Percentiles rank a stretch among this genome's conserved stretches.
Evolutionary conservation across 2,888 invertebrate genomes (phyloP).

Genomic region (Cephus rjabovi): DNA sequence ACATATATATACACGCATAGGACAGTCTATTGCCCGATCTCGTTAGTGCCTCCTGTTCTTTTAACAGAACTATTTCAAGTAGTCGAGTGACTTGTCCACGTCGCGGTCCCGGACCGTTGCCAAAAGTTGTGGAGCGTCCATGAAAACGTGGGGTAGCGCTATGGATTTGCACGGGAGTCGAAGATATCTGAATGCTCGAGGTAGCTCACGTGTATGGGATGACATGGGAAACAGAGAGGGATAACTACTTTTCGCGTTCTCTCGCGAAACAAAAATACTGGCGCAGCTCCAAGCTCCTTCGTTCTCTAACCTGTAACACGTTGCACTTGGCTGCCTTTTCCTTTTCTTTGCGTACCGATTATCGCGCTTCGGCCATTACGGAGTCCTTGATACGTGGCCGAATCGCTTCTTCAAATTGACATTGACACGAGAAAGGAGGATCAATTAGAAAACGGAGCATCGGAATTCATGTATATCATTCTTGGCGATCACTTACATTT

Average conservation of each 20-base stretch:
- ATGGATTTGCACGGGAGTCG: neutral
- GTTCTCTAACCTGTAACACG: neutral
- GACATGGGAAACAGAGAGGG: neutral
- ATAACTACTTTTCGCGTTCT: neutral
- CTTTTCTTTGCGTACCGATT: neutral
- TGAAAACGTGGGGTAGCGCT: neutral
- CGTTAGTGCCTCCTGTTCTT: neutral
- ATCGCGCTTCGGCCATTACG: neutral
- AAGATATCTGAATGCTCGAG: neutral
- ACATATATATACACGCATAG: neutral
- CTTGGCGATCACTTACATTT: neutral
- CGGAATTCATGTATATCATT: neutral
- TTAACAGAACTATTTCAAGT: neutral
- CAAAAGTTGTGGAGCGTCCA: neutral
- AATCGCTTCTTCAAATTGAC: neutral
- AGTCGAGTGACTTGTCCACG: neutral
- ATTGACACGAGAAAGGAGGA: neutral
- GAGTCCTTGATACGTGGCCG: neutral
- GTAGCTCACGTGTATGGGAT: neutral
- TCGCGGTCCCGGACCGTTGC: neutral
- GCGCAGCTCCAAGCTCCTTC: slow-evolving; percentile 29
- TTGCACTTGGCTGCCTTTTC: neutral
- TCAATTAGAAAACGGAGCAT: neutral
- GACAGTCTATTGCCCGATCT: neutral
- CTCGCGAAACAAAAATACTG: slow-evolving; percentile 28